These are phyloP conservation scores for Laspeyria flexula DNA, from an alignment of 2,888 invertebrate genomes.

Conservation along the genomic window DNA sequence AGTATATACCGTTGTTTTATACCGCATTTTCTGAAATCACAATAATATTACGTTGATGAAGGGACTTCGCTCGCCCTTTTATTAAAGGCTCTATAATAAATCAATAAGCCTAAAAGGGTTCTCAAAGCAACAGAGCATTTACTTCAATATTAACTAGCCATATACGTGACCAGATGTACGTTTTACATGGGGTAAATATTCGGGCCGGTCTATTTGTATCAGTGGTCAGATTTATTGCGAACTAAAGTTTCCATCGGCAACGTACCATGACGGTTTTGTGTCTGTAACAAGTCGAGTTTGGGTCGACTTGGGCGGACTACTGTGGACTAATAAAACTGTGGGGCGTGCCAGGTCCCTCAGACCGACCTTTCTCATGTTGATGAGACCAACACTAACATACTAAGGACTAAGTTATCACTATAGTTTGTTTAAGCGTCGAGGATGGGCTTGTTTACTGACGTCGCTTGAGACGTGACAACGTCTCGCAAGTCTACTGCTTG, in stretches of 20 bases:
- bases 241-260: constrained; percentile 43
- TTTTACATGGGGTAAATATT: constrained; percentile 38
- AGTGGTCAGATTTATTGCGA: constrained; percentile 47
- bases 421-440: constrained; percentile 17
- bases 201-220: constrained; percentile 37
- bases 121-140: constrained; percentile 29
- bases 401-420: constrained; percentile 20
- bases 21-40: neutral
- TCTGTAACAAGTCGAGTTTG: constrained; percentile 49
- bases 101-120: constrained; percentile 27
- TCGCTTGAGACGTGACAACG: too few species aligned
- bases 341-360: constrained; percentile 61
- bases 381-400: constrained; percentile 52
- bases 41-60: neutral
- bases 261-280: constrained; percentile 52
- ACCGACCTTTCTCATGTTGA: constrained; percentile 75
- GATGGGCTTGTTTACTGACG: neutral
- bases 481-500: too few species aligned
- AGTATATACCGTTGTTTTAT: neutral
- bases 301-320: constrained; percentile 49
- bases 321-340: constrained; percentile 71
- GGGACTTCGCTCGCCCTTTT: neutral
- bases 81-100: constrained; percentile 7
- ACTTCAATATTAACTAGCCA: constrained; percentile 38
- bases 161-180: constrained; percentile 42